Evolutionary conservation across 2,113 vertebrate genomes (phyloP).

Genomic region (Ctenodactylus gundi): DNA sequence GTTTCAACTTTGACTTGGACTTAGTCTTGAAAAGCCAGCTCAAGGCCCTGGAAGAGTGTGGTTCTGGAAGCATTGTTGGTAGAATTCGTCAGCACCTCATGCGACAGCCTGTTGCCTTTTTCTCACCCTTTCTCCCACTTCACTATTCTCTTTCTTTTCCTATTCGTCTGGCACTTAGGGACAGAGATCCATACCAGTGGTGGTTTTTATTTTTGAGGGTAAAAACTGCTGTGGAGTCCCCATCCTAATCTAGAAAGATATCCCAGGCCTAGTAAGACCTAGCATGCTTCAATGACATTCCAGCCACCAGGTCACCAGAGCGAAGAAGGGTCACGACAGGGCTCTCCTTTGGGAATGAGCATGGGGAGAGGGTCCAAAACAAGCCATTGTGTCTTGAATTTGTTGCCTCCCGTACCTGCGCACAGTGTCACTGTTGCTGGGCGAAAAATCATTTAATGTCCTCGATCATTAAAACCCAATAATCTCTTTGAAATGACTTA

Average conservation of each 20-base stretch:
- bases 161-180: neutral
- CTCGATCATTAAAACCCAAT: conserved; percentile 73
- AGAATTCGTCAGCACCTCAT: fast-evolving
- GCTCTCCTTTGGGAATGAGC: neutral
- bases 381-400: conserved; percentile 7
- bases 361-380: neutral
- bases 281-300: neutral
- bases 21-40: neutral
- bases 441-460: conserved; percentile 53
- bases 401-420: conserved; percentile 24
- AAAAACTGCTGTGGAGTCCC: neutral
- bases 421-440: neutral
- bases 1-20: neutral
- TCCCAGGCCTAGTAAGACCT: neutral
- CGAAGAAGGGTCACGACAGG: fast-evolving
- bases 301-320: neutral
- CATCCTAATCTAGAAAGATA: neutral
- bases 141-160: neutral
- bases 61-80: neutral
- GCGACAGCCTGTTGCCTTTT: neutral
- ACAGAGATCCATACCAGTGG: neutral
- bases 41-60: neutral
- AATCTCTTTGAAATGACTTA: conserved; percentile 72
- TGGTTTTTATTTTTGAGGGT: neutral
- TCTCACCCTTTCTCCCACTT: neutral